Conservation (phyloP, 1,140 invertebrate species). For the Drosophila tropicalis region DNA sequence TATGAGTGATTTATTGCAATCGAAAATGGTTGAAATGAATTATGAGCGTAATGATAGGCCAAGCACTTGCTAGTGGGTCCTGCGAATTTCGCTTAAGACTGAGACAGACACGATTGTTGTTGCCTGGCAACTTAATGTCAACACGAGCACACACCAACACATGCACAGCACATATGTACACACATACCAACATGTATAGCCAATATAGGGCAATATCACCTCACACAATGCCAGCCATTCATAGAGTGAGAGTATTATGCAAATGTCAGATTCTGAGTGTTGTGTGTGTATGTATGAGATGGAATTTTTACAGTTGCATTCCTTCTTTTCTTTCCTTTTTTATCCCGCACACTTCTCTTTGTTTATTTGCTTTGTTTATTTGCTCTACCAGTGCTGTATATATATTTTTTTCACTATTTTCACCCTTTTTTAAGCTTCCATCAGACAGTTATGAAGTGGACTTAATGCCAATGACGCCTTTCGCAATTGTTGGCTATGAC, state of each 20-base stretch:
- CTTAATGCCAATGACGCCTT: constrained; percentile 47
- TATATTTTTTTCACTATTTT: constrained; percentile 5
- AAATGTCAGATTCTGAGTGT: constrained; percentile 30
- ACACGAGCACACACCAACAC: background rate
- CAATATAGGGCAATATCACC: background rate
- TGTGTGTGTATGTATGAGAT: constrained; percentile 9
- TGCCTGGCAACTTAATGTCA: constrained; percentile 51
- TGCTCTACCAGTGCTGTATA: constrained; percentile 17
- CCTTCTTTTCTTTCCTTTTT: background rate
- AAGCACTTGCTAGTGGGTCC: background rate
- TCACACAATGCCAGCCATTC: constrained; percentile 6
- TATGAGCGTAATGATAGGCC: constrained; percentile 31
- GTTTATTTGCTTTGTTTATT: constrained; percentile 38
- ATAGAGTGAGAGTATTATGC: constrained; percentile 41
- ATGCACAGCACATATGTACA: background rate
- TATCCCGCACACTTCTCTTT: background rate
- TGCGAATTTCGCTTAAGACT: constrained; percentile 39
- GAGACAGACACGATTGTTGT: constrained; percentile 7
- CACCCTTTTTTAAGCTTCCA: constrained; percentile 10
- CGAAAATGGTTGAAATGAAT: constrained; percentile 42
- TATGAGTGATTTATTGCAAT: constrained; percentile 40
- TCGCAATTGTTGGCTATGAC: constrained; percentile 24
- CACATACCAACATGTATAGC: background rate
- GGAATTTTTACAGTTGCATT: constrained; percentile 14
- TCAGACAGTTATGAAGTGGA: constrained; percentile 48